Evolutionary conservation across 1,140 invertebrate species (phyloP).

Genomic region (Heliothis virescens): DNA sequence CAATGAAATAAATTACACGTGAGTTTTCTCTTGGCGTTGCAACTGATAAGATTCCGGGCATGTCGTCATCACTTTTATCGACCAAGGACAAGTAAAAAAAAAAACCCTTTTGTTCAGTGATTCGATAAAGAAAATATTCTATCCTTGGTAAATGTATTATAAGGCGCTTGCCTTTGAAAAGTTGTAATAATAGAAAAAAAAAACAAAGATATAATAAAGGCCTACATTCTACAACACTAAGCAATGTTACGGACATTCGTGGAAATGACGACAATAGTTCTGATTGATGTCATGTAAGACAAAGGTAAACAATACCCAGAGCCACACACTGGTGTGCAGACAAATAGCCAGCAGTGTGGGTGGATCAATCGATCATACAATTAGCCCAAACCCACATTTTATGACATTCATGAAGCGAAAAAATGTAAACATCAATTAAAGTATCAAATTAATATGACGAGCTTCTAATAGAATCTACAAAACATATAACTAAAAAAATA

Average conservation of each 20-base stretch:
- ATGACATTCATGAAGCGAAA: slow-evolving; percentile 11
- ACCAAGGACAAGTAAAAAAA: background rate
- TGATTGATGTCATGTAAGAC: slow-evolving; percentile 46
- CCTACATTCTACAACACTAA: background rate
- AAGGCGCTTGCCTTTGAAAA: background rate
- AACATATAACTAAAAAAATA: slow-evolving; percentile 9
- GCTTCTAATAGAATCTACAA: background rate
- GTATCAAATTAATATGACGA: slow-evolving; percentile 40
- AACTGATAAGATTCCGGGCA: slow-evolving; percentile 11
- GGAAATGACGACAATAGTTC: slow-evolving; percentile 38
- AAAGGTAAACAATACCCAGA: slow-evolving; percentile 43
- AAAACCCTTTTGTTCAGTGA: background rate
- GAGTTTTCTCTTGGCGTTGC: slow-evolving; percentile 15
- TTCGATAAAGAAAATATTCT: background rate
- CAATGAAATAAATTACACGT: slow-evolving; percentile 11
- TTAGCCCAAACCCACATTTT: slow-evolving; percentile 39
- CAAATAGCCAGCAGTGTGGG: slow-evolving; percentile 18
- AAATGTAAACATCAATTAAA: slow-evolving; percentile 46
- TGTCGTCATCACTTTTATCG: slow-evolving; percentile 6
- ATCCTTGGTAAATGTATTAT: background rate
- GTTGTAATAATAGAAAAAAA: background rate
- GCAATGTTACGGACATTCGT: slow-evolving; percentile 36
- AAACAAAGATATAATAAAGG: slow-evolving; percentile 6
- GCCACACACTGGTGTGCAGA: background rate
- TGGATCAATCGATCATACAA: slow-evolving; percentile 39